A percentile compares a stretch with the other conserved stretches of the same genome.
These are phyloP conservation scores for Tiliacea aurago DNA, from an alignment of 2,888 invertebrate species.

Conservation along the genomic window DNA sequence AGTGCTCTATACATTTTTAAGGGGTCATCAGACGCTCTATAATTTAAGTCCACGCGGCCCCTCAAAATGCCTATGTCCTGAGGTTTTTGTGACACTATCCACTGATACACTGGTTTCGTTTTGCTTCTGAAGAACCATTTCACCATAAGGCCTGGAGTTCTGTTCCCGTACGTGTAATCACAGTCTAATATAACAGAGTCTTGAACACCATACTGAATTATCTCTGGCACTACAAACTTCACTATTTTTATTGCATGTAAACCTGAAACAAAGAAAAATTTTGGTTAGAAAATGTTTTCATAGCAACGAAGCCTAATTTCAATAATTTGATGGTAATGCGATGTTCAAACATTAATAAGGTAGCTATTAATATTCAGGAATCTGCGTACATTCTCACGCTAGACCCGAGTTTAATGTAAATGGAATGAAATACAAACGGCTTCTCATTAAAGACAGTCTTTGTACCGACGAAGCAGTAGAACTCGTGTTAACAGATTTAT, in stretches of 20 bases:
- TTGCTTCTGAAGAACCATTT: slow-evolving; percentile 94
- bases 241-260: slow-evolving; percentile 91
- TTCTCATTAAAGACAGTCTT: slow-evolving; percentile 40
- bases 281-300: slow-evolving; percentile 41
- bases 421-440: slow-evolving; percentile 48
- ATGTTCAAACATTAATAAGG: slow-evolving; percentile 51
- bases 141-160: slow-evolving; percentile 92
- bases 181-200: slow-evolving; percentile 93
- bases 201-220: slow-evolving; percentile 91
- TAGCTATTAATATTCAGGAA: slow-evolving; percentile 56
- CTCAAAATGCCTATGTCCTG: slow-evolving; percentile 91
- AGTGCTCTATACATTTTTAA: slow-evolving; percentile 93
- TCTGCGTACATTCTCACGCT: slow-evolving; percentile 53
- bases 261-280: slow-evolving; percentile 86
- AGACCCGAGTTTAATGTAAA: slow-evolving; percentile 33
- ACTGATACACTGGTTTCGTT: slow-evolving; percentile 93
- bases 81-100: slow-evolving; percentile 93
- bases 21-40: slow-evolving; percentile 92
- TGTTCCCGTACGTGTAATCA: slow-evolving; percentile 92
- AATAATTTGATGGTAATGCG: slow-evolving; percentile 48
- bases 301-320: slow-evolving; percentile 30
- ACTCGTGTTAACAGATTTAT: slow-evolving; percentile 48
- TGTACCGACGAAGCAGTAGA: slow-evolving; percentile 29
- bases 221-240: slow-evolving; percentile 91
- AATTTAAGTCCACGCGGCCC: slow-evolving; percentile 91